Evolutionary conservation across 1,140 invertebrate genomes (phyloP).

Genomic region (Tetragnatha versicolor): DNA sequence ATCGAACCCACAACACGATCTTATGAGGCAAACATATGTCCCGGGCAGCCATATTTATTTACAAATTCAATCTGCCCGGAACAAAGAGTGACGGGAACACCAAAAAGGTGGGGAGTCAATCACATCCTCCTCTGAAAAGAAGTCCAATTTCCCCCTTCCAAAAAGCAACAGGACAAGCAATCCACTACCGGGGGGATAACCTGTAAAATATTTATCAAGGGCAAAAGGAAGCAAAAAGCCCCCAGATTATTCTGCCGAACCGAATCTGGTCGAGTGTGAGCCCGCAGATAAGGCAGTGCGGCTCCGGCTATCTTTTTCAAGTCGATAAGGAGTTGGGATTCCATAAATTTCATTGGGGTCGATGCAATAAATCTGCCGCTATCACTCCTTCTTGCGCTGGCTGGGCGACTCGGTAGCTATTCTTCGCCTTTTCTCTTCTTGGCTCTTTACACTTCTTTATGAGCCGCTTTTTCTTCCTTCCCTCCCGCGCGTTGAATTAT

Average conservation of each 20-base stretch:
- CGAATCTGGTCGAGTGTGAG: slow-evolving; percentile 46
- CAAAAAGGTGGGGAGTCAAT: slow-evolving; percentile 40
- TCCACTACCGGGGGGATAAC: slow-evolving; percentile 1
- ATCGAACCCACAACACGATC: background rate
- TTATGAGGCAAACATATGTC: slow-evolving; percentile 6
- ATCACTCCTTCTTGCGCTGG: slow-evolving; percentile 35
- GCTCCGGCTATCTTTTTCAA: slow-evolving; percentile 43
- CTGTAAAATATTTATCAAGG: slow-evolving; percentile 48
- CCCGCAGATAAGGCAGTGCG: slow-evolving; percentile 37
- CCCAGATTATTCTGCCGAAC: slow-evolving; percentile 35
- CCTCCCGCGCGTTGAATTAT: too few species aligned
- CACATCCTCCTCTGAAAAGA: background rate
- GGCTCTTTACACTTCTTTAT: slow-evolving; percentile 8
- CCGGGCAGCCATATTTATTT: slow-evolving; percentile 10
- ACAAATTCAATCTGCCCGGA: slow-evolving; percentile 25
- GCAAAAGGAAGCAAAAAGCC: background rate
- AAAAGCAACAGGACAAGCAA: slow-evolving; percentile 37
- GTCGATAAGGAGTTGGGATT: slow-evolving; percentile 39
- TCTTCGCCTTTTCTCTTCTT: slow-evolving; percentile 17
- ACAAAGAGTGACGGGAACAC: background rate
- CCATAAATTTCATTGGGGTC: slow-evolving; percentile 50
- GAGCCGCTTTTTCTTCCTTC: too few species aligned
- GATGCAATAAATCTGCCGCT: slow-evolving; percentile 45
- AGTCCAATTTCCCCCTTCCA: slow-evolving; percentile 3
- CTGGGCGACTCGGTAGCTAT: slow-evolving; percentile 13